These are phyloP conservation scores for Crotalus viridis DNA, from an alignment of 2,113 vertebrate genomes.

Conservation along the genomic window DNA sequence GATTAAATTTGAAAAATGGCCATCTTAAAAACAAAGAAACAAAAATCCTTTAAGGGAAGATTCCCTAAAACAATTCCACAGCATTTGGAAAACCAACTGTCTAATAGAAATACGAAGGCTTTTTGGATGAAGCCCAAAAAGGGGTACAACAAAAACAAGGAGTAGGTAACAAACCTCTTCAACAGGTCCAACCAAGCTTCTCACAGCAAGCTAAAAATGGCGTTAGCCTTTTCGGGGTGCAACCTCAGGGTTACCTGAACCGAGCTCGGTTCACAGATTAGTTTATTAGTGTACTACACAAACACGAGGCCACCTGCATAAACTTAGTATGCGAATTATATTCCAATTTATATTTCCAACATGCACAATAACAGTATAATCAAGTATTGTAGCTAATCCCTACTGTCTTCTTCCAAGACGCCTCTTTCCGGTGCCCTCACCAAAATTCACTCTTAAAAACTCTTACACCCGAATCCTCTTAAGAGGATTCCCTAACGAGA, in stretches of 20 bases:
- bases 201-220: not conserved
- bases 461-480: not conserved
- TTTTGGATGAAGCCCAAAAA: not conserved
- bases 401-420: not conserved
- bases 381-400: not conserved
- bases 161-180: not conserved
- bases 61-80: not conserved
- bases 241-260: not conserved
- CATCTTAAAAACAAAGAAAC: not conserved
- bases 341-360: not conserved
- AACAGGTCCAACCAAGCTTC: not conserved
- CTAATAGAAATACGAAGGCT: not conserved
- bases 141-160: not conserved
- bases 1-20: not conserved
- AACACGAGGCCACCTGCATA: not conserved
- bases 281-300: too few species aligned
- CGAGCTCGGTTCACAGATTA: not conserved
- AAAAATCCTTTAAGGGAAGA: not conserved
- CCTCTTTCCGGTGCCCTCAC: not conserved
- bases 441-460: not conserved
- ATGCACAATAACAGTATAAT: not conserved
- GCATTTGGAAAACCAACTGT: not conserved
- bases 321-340: not conserved
- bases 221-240: not conserved
- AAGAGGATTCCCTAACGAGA: not conserved